phyloP scores from a whole-genome alignment of 1,140 invertebrate species.

The Watersipora subatra region DNA sequence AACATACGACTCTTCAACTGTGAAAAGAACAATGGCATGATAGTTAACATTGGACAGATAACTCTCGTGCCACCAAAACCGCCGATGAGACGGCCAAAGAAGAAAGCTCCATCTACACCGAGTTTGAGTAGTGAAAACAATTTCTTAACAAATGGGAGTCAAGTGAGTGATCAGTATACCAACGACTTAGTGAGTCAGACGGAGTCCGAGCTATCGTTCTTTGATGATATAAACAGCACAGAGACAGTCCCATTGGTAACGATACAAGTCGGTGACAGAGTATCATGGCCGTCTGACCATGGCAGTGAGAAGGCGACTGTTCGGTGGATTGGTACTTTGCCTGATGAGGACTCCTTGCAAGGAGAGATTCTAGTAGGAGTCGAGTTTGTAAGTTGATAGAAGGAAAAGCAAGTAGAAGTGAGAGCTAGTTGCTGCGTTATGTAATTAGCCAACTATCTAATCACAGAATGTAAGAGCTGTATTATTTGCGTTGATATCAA shows the following conservation, averaged over 20 bases:
- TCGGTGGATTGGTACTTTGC: slow-evolving; percentile 46
- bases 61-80: background rate
- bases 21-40: background rate
- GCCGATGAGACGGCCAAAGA: background rate
- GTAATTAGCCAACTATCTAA: too few species aligned
- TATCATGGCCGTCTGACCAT: slow-evolving; percentile 47
- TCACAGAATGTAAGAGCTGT: too few species aligned
- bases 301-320: slow-evolving; percentile 43
- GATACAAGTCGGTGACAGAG: slow-evolving; percentile 41
- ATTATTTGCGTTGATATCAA: too few species aligned
- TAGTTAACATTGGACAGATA: background rate
- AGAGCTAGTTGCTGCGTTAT: slow-evolving; percentile 44
- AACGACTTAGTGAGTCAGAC: background rate
- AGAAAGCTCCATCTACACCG: background rate
- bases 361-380: slow-evolving; percentile 44
- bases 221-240: background rate
- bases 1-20: background rate
- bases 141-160: background rate
- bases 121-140: background rate
- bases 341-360: slow-evolving; percentile 30
- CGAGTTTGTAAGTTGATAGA: slow-evolving; percentile 46
- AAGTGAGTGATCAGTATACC: background rate
- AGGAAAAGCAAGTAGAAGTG: slow-evolving; percentile 50
- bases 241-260: background rate
- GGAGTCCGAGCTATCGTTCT: background rate